phyloP scores from a whole-genome alignment of 2,113 vertebrate genomes.

The Mustela nigripes region DNA sequence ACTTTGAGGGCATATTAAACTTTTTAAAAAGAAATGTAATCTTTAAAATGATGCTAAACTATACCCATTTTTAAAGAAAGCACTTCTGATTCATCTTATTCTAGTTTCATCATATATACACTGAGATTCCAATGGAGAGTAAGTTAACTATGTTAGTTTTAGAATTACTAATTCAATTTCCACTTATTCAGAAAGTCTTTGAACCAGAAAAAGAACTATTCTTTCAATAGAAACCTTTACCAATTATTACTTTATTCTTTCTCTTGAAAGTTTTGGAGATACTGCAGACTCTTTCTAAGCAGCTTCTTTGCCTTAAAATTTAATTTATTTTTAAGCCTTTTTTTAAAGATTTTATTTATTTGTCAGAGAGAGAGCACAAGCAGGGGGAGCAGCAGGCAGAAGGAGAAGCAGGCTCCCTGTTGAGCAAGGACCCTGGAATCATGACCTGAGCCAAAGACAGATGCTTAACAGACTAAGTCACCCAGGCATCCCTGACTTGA shows the following conservation, averaged over 20 bases:
- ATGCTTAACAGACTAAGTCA: too few species aligned
- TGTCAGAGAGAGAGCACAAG: too few species aligned
- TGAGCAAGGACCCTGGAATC: too few species aligned
- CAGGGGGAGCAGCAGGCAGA: too few species aligned
- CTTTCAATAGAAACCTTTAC: neutral
- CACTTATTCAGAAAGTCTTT: neutral
- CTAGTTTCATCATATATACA: neutral
- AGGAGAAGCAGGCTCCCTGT: too few species aligned
- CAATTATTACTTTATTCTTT: neutral
- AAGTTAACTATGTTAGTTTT: neutral
- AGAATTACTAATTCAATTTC: neutral
- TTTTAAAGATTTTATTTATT: too few species aligned
- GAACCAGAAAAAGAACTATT: neutral
- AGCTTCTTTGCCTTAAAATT: too few species aligned
- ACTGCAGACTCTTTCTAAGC: too few species aligned
- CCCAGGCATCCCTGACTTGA: too few species aligned
- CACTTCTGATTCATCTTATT: neutral
- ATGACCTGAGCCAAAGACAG: too few species aligned
- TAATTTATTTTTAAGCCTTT: too few species aligned
- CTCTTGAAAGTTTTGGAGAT: too few species aligned
- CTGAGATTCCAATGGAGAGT: neutral
- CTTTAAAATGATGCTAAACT: conserved; percentile 8
- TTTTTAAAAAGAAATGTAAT: neutral
- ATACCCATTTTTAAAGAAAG: conserved; percentile 24
- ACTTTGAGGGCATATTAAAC: neutral